Evolutionary conservation across 2,797 vertebrate genomes (phyloP).

Genomic region (Choloepus didactylus): DNA sequence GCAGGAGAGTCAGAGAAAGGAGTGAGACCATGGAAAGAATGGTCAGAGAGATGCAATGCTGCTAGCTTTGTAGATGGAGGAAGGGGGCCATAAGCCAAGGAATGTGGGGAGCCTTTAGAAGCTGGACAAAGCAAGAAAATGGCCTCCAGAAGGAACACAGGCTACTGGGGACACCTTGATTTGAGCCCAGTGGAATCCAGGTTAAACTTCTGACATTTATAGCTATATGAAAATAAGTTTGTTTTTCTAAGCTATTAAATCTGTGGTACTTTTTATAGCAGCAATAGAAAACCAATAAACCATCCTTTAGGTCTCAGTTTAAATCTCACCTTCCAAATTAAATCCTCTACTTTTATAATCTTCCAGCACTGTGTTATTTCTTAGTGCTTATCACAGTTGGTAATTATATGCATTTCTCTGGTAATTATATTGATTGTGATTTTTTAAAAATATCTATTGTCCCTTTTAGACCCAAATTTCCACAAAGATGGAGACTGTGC

Average conservation of each 20-base stretch:
- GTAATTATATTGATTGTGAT: not conserved
- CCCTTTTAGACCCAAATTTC: not conserved
- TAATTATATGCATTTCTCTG: not conserved
- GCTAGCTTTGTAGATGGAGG: not conserved
- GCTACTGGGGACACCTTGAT: not conserved
- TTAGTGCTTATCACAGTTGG: not conserved
- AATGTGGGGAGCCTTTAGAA: not conserved
- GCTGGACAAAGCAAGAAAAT: not conserved
- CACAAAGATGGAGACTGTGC: not conserved
- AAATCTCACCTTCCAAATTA: slow-evolving; percentile 22
- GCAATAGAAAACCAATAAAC: not conserved
- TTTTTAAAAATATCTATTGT: not conserved
- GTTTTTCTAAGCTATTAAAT: not conserved
- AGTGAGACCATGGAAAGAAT: not conserved
- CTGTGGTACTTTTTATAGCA: not conserved
- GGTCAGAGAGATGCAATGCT: not conserved
- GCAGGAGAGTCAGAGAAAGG: not conserved
- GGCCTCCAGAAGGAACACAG: not conserved
- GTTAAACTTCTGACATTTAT: not conserved
- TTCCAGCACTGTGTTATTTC: not conserved
- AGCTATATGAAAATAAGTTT: not conserved
- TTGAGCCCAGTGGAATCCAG: not conserved
- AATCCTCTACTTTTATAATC: not conserved
- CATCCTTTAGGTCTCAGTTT: not conserved
- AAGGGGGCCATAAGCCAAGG: not conserved